Evolutionary conservation across 2,888 invertebrate genomes (phyloP).

Genomic region (Pyrocoelia pectoralis): DNA sequence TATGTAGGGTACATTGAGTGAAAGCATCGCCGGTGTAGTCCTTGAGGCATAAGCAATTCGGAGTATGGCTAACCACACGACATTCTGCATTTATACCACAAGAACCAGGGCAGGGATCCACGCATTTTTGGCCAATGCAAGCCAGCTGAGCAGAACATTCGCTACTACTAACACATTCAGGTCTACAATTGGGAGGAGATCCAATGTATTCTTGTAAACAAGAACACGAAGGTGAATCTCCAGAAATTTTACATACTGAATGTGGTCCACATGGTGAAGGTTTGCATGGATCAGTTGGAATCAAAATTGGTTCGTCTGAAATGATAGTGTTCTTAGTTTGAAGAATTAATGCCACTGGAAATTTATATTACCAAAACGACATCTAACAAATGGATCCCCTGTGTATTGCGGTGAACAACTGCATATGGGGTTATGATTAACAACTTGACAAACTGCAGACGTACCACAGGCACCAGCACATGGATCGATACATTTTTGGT

Average conservation of each 20-base stretch:
- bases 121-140: constrained; percentile 78
- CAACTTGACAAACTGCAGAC: constrained; percentile 74
- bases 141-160: constrained; percentile 76
- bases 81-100: constrained; percentile 80
- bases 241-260: constrained; percentile 58
- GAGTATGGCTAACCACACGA: constrained; percentile 76
- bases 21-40: constrained; percentile 78
- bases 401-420: constrained; percentile 71
- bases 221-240: constrained; percentile 64
- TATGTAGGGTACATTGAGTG: constrained; percentile 62
- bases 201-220: constrained; percentile 62
- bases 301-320: constrained; percentile 19
- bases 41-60: constrained; percentile 67
- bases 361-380: constrained; percentile 53
- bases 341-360: no score
- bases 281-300: constrained; percentile 57
- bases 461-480: constrained; percentile 75
- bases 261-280: constrained; percentile 63
- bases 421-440: constrained; percentile 77
- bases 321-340: not conserved
- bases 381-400: constrained; percentile 76
- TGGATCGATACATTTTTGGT: constrained; percentile 73
- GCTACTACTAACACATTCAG: constrained; percentile 76
- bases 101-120: constrained; percentile 74
- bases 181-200: constrained; percentile 63